A percentile compares a stretch with the other conserved stretches of the same genome.
Evolutionary conservation across 2,797 vertebrate species (phyloP).

Genomic region (Coranthus polyacanthus): DNA sequence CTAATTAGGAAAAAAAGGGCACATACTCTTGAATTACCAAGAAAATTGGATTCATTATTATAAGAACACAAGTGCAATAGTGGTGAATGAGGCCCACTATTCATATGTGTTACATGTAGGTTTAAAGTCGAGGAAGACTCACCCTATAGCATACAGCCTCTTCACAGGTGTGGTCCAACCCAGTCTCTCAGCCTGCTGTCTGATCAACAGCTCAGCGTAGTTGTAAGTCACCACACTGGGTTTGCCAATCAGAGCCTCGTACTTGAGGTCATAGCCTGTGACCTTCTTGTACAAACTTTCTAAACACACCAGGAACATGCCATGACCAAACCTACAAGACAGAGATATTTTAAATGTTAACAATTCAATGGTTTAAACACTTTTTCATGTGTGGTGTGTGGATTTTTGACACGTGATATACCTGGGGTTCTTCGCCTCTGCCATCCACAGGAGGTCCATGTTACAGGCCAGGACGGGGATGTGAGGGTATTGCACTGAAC

Average conservation of each 20-base stretch:
- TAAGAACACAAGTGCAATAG: background rate
- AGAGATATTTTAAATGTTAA: background rate
- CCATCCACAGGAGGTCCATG: slow-evolving; percentile 99
- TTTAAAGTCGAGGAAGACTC: slow-evolving; percentile 55
- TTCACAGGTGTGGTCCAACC: slow-evolving; percentile 90
- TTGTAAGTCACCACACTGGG: slow-evolving; percentile 94
- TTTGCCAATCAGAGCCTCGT: slow-evolving; percentile 94
- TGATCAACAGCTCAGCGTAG: slow-evolving; percentile 91
- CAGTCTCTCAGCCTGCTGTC: slow-evolving; percentile 87
- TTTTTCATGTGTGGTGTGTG: background rate
- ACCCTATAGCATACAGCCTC: slow-evolving; percentile 95
- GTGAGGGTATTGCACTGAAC: slow-evolving; percentile 87
- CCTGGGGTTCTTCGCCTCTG: slow-evolving; percentile 96
- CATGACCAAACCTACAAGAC: slow-evolving; percentile 91
- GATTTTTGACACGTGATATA: slow-evolving; percentile 28
- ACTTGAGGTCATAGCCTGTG: slow-evolving; percentile 91
- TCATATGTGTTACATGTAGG: no score
- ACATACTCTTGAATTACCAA: background rate
- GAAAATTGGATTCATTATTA: background rate
- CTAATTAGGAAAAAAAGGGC: no score
- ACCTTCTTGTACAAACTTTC: slow-evolving; percentile 95
- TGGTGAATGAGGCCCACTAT: background rate
- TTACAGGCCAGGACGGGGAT: slow-evolving; percentile 96
- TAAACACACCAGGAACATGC: slow-evolving; percentile 94
- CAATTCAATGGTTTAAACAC: background rate